Evolutionary conservation across 2,113 vertebrate genomes (phyloP).

Genomic region (Guaruba guarouba): DNA sequence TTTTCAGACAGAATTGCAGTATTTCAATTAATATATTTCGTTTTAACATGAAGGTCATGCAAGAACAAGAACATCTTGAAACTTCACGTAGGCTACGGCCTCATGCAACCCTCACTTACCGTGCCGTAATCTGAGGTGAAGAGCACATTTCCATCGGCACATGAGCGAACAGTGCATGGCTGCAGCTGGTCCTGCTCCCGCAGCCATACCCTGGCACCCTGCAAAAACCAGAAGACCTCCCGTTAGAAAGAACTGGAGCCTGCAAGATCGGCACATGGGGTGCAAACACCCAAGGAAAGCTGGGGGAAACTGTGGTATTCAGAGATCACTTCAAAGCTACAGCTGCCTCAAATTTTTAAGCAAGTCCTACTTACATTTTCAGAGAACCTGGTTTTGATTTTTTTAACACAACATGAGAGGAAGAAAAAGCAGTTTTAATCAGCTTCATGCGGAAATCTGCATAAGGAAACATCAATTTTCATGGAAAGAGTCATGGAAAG

Average conservation of each 20-base stretch:
- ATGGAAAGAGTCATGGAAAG: not conserved
- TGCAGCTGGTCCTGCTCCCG: constrained; percentile 82
- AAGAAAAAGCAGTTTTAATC: not conserved
- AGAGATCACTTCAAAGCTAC: not conserved
- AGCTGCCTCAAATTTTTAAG: not conserved
- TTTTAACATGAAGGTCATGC: not conserved
- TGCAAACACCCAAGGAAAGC: not conserved
- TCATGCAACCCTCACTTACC: constrained; percentile 70
- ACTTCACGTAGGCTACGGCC: not conserved
- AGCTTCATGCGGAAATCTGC: not conserved
- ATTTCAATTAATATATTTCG: not conserved
- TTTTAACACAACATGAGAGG: not conserved
- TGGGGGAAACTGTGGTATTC: not conserved
- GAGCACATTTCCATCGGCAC: constrained; percentile 72
- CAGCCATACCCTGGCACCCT: constrained; percentile 87
- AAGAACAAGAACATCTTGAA: not conserved
- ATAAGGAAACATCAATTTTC: not conserved
- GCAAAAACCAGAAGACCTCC: constrained; percentile 33
- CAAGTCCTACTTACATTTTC: not conserved
- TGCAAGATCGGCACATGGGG: not conserved
- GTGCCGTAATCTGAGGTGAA: constrained; percentile 83
- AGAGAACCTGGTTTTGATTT: not conserved
- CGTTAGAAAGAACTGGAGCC: not conserved
- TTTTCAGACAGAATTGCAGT: not conserved
- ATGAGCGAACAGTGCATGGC: constrained; percentile 80